Conservation (phyloP, 2,888 invertebrate species). For the Dolichopus griseipennis region DNA sequence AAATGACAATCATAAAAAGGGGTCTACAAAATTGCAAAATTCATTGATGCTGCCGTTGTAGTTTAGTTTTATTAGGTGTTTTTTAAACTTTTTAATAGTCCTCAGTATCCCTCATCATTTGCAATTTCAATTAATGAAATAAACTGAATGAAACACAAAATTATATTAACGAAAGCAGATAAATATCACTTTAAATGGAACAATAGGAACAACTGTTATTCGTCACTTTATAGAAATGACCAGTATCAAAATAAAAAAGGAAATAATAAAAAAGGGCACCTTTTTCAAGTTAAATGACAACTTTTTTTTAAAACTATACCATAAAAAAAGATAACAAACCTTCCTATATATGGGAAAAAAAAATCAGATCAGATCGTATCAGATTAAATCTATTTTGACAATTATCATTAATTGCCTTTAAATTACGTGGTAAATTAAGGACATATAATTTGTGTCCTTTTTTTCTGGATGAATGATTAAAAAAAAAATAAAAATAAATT, state of each 20-base stretch:
- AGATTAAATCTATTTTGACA: conserved; percentile 2
- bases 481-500: not conserved
- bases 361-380: no score
- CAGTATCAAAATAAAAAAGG: not conserved
- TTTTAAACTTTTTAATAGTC: no score
- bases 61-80: no score
- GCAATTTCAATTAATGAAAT: no score
- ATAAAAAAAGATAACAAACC: not conserved
- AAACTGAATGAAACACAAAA: no score
- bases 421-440: conserved; percentile 1
- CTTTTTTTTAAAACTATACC: not conserved
- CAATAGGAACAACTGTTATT: not conserved
- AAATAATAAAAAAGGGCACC: not conserved
- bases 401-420: conserved; percentile 4
- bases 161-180: no score
- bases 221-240: not conserved
- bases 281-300: not conserved
- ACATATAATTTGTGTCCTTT: not conserved
- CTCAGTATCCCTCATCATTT: no score
- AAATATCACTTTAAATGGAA: no score
- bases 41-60: no score
- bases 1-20: no score
- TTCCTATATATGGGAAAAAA: not conserved
- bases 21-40: no score
- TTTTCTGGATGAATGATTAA: not conserved